Evolutionary conservation across 1,140 invertebrate species (phyloP).

Genomic region (Diorhabda sublineata): DNA sequence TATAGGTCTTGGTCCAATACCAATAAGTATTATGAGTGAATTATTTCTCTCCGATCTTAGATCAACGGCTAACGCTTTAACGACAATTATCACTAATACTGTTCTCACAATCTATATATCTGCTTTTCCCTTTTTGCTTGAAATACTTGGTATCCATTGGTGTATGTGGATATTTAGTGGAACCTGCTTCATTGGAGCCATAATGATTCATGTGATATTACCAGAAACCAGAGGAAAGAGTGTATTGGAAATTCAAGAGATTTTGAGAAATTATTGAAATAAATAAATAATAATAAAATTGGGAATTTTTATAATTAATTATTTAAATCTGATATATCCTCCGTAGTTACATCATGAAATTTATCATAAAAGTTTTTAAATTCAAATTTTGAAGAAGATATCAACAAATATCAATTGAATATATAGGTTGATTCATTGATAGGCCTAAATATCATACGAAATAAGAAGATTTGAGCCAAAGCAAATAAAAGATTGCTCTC

Average conservation of each 20-base stretch:
- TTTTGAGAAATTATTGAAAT: constrained; percentile 38
- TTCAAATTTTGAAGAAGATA: no score
- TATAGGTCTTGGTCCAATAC: constrained; percentile 71
- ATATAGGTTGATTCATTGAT: no score
- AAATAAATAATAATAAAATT: background rate
- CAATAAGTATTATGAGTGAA: constrained; percentile 80
- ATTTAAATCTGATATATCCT: no score
- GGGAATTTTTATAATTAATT: no score
- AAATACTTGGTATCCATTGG: constrained; percentile 59
- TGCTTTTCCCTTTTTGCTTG: constrained; percentile 59
- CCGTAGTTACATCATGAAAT: no score
- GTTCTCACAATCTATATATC: constrained; percentile 72
- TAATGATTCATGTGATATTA: constrained; percentile 60
- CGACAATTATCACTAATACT: constrained; percentile 74
- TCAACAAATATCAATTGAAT: no score
- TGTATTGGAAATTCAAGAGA: constrained; percentile 51
- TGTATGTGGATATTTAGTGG: constrained; percentile 77
- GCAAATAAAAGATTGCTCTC: no score
- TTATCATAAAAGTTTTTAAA: no score
- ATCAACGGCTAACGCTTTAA: constrained; percentile 61
- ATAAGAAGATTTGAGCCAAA: no score
- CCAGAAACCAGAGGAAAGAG: constrained; percentile 81
- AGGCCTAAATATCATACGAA: no score
- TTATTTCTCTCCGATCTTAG: constrained; percentile 74
- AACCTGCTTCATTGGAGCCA: constrained; percentile 43